Conservation (phyloP, 2,113 vertebrate genomes). For the Catagonus wagneri region DNA sequence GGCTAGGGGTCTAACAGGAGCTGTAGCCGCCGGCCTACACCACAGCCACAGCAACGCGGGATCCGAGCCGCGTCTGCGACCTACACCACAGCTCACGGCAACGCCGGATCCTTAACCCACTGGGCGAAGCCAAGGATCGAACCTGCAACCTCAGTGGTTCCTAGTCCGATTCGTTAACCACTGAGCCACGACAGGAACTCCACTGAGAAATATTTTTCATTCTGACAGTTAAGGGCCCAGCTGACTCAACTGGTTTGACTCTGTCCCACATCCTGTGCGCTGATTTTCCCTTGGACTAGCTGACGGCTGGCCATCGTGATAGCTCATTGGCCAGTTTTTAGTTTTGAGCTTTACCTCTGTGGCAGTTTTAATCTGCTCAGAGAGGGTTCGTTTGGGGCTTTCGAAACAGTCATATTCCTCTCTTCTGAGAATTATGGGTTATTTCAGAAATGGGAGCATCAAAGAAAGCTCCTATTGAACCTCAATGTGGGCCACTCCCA, state of each 20-base stretch:
- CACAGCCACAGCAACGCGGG: too few relatives aligned
- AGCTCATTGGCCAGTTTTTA: constrained; percentile 35
- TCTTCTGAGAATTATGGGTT: constrained; percentile 57
- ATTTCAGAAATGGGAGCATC: constrained; percentile 52
- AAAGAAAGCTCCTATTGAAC: constrained; percentile 64
- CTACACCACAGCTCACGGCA: too few relatives aligned
- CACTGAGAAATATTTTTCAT: constrained; percentile 54
- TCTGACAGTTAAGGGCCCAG: constrained; percentile 24
- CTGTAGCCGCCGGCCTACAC: too few relatives aligned
- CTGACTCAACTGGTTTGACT: constrained; percentile 24
- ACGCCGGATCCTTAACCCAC: too few relatives aligned
- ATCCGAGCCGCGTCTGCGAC: too few relatives aligned
- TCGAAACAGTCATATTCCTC: constrained; percentile 49
- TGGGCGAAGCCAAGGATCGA: too few relatives aligned
- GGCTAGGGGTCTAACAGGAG: too few relatives aligned
- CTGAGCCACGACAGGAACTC: too few relatives aligned
- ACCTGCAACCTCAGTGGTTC: too few relatives aligned
- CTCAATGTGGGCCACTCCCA: constrained; percentile 42
- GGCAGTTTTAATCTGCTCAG: constrained; percentile 38
- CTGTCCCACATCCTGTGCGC: background rate
- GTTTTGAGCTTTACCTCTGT: constrained; percentile 51
- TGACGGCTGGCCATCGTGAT: background rate
- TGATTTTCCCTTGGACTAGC: background rate
- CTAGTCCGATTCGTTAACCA: too few relatives aligned
- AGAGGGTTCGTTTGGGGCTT: constrained; percentile 42